Base-by-base conservation (phyloP, 92 coral and sea anemone genomes). In the Heliopora coerulea region DNA sequence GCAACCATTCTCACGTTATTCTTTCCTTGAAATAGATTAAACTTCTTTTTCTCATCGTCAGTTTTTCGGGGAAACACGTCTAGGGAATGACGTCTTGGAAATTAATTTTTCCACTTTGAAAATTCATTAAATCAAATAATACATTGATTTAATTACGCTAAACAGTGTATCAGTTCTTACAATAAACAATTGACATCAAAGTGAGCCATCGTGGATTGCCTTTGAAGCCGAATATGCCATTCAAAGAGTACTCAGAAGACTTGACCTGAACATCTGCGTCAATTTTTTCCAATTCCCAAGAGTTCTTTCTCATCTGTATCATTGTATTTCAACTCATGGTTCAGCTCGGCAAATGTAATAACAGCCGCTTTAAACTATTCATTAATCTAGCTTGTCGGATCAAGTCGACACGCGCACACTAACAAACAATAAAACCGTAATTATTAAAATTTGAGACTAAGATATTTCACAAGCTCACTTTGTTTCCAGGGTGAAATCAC, bases 351-450 rank as follows among this genome's bases (percentile, higher is more conserved):
- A n/a, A 40, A 18, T 56, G 9, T 27, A 25, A 70, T 48, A 33
- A 10, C 42, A 54, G 31, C 52, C 31, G 19, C 62, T 20, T 49
- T 31, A 52, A 70, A 70, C 63, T 32, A 70, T 70, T 70, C 75
- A 70, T 70, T 70, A 70, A 70, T 70, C 54, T 70, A 30, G 26
- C 77, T 70, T 70, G 77, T 70, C 77, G 54, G 54, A 70, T 70
- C 32, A 50, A 70, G 77, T 70, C 5, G 62, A 54, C 49, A 35
- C 33, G 24, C 77, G 54, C 63, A 54, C 63, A 39, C 62, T 34
- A 20, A 13, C 34, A 28, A 54, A 70, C 77, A 70, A 70, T 52
- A 33, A 31, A 20, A 33, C 49, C 17, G 31, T 70, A 70, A 70
- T 70, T 70, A 41, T 31, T 68, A 3, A 50, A 49, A 29, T 49